These are phyloP conservation scores for Diogma glabrata DNA, from an alignment of 2,888 invertebrate genomes.

Conservation along the genomic window DNA sequence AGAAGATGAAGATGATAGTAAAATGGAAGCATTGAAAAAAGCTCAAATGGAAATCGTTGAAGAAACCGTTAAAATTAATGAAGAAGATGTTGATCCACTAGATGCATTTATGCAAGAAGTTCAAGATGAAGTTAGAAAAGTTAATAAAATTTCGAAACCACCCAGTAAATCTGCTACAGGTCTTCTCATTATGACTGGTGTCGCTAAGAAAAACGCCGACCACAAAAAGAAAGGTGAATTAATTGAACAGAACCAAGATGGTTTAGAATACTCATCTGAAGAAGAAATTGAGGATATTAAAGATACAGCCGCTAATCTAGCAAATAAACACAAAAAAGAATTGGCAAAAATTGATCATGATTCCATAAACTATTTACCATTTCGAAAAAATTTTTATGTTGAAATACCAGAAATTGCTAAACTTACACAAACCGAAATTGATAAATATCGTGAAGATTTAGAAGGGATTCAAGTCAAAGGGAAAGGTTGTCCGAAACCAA, in stretches of 20 bases:
- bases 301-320: constrained; percentile 75
- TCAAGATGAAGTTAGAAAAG: constrained; percentile 42
- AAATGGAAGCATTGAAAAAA: constrained; percentile 40
- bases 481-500: constrained; percentile 91
- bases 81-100: constrained; percentile 85
- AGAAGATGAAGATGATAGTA: constrained; percentile 56
- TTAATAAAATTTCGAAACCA: constrained; percentile 35
- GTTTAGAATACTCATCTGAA: constrained; percentile 93
- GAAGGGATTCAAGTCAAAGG: constrained; percentile 96
- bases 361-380: constrained; percentile 74
- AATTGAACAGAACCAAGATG: constrained; percentile 98
- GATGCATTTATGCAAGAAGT: constrained; percentile 95
- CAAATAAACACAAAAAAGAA: constrained; percentile 86
- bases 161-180: constrained; percentile 41
- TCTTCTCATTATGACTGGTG: constrained; percentile 71
- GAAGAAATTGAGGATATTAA: constrained; percentile 93
- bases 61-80: constrained; percentile 35
- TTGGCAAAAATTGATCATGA: constrained; percentile 86
- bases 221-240: constrained; percentile 86
- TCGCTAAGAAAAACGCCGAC: constrained; percentile 62
- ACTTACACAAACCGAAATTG: constrained; percentile 82
- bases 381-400: constrained; percentile 92
- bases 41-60: constrained; percentile 37
- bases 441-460: constrained; percentile 72
- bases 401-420: constrained; percentile 91